Percentiles rank a stretch among this genome's conserved stretches.
Conservation (phyloP, 2,113 vertebrate genomes). For the Peromyscus californicus region DNA sequence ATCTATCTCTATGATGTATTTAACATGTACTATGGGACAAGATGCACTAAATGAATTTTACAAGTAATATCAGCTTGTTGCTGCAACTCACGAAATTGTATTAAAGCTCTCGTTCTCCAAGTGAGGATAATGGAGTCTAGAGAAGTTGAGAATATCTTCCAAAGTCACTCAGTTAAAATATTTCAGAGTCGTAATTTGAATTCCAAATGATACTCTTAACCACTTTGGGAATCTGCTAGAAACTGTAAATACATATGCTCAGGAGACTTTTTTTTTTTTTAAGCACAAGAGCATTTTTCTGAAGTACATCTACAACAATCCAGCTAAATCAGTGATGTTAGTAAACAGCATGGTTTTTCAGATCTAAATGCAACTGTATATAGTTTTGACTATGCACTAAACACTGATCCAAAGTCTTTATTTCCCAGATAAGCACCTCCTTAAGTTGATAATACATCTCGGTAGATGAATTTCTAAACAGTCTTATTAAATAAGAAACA, state of each 20-base stretch:
- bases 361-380: conserved; percentile 18
- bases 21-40: not conserved
- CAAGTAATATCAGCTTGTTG: not conserved
- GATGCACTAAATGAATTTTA: not conserved
- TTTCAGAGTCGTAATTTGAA: not conserved
- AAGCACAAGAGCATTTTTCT: not conserved
- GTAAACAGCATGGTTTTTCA: not conserved
- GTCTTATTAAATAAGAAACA: too few relatives aligned
- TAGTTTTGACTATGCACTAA: not conserved
- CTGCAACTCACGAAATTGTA: not conserved
- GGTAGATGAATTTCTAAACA: too few relatives aligned
- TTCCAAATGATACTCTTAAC: not conserved
- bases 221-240: not conserved
- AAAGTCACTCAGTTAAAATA: conserved; percentile 13
- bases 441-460: not conserved
- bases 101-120: conserved; percentile 15
- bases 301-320: not conserved
- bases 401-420: not conserved
- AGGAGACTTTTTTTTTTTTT: not conserved
- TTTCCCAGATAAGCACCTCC: not conserved
- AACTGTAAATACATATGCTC: not conserved
- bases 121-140: not conserved
- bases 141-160: not conserved
- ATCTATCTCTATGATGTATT: not conserved
- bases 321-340: not conserved